These are phyloP conservation scores for Nasalis larvatus DNA, from an alignment of 2,113 vertebrate species.

Conservation along the genomic window DNA sequence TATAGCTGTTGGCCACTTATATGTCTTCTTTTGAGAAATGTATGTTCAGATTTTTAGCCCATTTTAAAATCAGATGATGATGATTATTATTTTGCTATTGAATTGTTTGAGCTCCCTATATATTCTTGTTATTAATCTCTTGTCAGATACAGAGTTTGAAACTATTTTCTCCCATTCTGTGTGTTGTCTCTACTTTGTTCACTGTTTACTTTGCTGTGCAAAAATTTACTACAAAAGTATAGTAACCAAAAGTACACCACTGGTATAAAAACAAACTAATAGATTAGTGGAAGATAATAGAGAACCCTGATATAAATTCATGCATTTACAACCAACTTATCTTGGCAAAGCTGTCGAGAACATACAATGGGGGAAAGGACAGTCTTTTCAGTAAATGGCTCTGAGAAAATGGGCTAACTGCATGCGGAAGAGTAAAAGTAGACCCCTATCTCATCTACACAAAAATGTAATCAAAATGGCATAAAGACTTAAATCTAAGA, in stretches of 20 bases:
- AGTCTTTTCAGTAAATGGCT: background rate
- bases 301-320: background rate
- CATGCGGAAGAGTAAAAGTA: background rate
- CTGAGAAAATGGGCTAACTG: background rate
- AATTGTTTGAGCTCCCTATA: background rate
- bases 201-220: background rate
- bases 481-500: background rate
- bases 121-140: background rate
- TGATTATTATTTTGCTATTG: background rate
- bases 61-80: background rate
- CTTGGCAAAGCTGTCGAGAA: background rate
- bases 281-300: background rate
- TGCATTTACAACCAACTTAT: background rate
- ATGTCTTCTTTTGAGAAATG: background rate
- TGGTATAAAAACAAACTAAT: background rate
- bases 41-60: background rate
- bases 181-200: background rate
- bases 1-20: background rate
- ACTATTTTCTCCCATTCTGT: background rate
- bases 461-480: background rate
- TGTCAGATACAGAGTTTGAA: background rate
- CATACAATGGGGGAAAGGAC: background rate
- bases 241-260: background rate
- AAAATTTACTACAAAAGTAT: background rate
- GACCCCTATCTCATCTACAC: background rate